phyloP scores from a whole-genome alignment of 2,888 invertebrate genomes.

The Scrobipalpa costella region DNA sequence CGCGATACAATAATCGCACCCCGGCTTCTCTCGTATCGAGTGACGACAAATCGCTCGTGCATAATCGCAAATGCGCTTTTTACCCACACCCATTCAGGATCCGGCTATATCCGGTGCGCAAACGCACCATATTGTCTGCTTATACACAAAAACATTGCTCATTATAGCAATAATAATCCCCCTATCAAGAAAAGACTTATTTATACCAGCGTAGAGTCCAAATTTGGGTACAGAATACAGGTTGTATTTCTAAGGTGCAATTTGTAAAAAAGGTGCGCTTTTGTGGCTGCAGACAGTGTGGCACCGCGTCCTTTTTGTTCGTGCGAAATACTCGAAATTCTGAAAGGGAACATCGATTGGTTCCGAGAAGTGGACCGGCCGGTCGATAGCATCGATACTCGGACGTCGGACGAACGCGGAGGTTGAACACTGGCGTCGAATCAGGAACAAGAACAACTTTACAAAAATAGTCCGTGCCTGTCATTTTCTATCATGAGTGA shows the following conservation, averaged over 20 bases:
- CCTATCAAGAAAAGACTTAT: constrained; percentile 46
- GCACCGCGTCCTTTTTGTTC: constrained; percentile 73
- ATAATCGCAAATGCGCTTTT: constrained; percentile 77
- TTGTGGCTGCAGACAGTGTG: constrained; percentile 77
- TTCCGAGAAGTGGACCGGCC: constrained; percentile 69
- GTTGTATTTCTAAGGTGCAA: constrained; percentile 72
- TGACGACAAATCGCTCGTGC: constrained; percentile 78
- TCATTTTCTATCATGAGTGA: too few relatives aligned
- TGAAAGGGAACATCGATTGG: constrained; percentile 56
- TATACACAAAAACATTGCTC: constrained; percentile 66
- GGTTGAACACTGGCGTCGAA: too few relatives aligned
- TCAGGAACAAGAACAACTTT: too few relatives aligned
- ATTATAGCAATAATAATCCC: constrained; percentile 52
- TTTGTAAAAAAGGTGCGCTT: constrained; percentile 66
- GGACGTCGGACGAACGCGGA: constrained; percentile 19
- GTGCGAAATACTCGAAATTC: constrained; percentile 58
- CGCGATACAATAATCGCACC: constrained; percentile 70
- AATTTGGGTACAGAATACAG: constrained; percentile 45
- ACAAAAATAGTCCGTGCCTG: too few relatives aligned
- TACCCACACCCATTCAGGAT: constrained; percentile 59
- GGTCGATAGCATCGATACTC: constrained; percentile 11
- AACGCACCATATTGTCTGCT: constrained; percentile 65
- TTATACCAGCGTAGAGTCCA: constrained; percentile 44
- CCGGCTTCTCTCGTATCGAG: constrained; percentile 64
- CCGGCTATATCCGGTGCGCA: constrained; percentile 72